Base-by-base conservation (phyloP, 2,797 vertebrate genomes). In the Sparus aurata region DNA sequence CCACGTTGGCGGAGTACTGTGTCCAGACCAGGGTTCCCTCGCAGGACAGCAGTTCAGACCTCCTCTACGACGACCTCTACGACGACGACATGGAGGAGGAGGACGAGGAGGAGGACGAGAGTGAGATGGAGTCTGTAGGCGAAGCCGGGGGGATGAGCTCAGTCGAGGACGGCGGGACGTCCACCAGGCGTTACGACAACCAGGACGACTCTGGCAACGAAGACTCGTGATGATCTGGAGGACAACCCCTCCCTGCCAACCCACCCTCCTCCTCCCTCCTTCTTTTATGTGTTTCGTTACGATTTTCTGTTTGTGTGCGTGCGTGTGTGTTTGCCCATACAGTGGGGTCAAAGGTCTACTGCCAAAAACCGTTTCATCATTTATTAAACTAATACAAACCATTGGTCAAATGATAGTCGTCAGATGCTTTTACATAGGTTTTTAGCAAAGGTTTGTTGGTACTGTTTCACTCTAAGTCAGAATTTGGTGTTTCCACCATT, bases 1-100 rank as follows among this genome's bases (percentile, higher is more conserved):
- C 97, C 63, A 99, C 98, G 0, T 92, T 99, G 94, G 98, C 97
- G 0, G 98, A 99, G 90, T 99, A 99, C 92, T 99, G 98, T 93
- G 97, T 99, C 91, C 98, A 99, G 96, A 99, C 98, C 94, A 96
- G 98, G 95, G 97, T 99, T 91, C 98, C 98, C 95, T 99, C 98
- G 91, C 98, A 97, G 85, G 98, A 99, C 95, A 98, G 97, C 96
- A 99, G 97, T 89, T 99, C 98, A 22, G 98, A 99, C 96, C 97
- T 99, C 82, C 97, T 99, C 85, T 99, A 99, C 0, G 98, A 99
- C 55, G 98, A 99, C 94, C 96, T 99, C 79, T 99, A 99, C 0
- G 98, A 99, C 0, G 98, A 99, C 0, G 97, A 99, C 94, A 98
- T 99, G 84, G 98, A 99, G 0, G 98, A 99, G 0, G 98, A 99